phyloP scores from a whole-genome alignment of 2,113 vertebrate genomes.

The Mungos mungo region DNA sequence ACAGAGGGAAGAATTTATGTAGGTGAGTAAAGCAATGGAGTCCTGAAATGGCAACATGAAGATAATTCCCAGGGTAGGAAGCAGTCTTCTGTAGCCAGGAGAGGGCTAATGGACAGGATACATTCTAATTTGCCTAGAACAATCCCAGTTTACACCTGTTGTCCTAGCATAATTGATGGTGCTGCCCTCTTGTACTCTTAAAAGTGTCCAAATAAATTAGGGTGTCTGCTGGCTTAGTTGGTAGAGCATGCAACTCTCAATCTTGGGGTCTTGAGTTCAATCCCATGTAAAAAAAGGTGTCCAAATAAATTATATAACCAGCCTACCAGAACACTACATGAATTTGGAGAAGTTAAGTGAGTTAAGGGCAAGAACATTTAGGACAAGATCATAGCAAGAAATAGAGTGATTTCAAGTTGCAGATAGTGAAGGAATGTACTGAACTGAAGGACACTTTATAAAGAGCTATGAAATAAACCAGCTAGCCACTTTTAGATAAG shows the following conservation, averaged over 20 bases:
- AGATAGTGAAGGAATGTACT: background rate
- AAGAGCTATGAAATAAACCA: background rate
- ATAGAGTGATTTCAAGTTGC: background rate
- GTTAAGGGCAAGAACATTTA: background rate
- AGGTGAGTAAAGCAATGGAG: background rate
- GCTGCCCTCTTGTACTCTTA: background rate
- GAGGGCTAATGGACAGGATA: background rate
- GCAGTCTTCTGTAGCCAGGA: background rate
- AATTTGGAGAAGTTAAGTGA: conserved; percentile 24
- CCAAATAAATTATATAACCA: background rate
- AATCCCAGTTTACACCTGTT: background rate
- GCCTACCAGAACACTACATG: background rate
- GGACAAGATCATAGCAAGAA: background rate
- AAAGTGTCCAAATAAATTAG: background rate
- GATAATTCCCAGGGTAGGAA: background rate
- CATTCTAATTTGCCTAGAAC: background rate
- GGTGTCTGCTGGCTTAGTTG: background rate
- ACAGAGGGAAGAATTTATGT: background rate
- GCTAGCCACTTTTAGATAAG: background rate
- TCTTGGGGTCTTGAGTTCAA: background rate
- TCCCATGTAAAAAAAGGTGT: background rate
- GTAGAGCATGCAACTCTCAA: background rate
- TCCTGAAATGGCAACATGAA: background rate
- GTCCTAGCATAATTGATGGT: background rate
- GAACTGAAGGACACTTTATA: background rate